A percentile compares a stretch with the other conserved stretches of the same genome.
These are phyloP conservation scores for Microctenopoma lineatum DNA, from an alignment of 2,797 vertebrate genomes.

Conservation along the genomic window DNA sequence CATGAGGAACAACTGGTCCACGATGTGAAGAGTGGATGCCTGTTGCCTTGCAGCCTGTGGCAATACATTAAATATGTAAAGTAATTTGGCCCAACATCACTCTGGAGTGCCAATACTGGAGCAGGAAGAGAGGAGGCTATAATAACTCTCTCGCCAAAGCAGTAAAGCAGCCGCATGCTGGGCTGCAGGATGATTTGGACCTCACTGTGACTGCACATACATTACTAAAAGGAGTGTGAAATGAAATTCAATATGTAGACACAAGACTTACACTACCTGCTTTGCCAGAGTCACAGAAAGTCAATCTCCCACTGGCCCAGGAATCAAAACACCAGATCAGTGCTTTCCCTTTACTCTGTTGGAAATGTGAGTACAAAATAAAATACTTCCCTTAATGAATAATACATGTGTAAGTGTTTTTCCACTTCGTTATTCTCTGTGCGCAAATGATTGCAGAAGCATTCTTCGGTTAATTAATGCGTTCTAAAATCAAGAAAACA, in stretches of 20 bases:
- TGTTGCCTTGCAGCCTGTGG: conserved; percentile 70
- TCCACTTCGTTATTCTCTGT: conserved; percentile 55
- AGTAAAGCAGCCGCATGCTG: conserved; percentile 53
- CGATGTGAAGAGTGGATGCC: conserved; percentile 60
- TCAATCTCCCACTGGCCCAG: conserved; percentile 16
- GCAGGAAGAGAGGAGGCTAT: conserved; percentile 53
- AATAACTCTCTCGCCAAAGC: conserved; percentile 61
- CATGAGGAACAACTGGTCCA: conserved; percentile 46
- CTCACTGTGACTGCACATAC: conserved; percentile 48
- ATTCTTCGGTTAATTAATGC: conserved; percentile 60
- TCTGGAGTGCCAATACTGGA: conserved; percentile 70
- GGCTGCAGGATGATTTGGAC: conserved; percentile 56
- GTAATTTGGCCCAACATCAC: conserved; percentile 73
- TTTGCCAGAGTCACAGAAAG: conserved; percentile 20
- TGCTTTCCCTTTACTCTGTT: conserved; percentile 19
- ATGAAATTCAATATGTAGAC: conserved; percentile 43
- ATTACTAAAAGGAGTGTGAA: conserved; percentile 47
- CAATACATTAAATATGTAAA: conserved; percentile 78
- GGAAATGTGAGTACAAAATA: conserved; percentile 44
- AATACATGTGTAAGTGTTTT: conserved; percentile 53
- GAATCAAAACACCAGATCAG: conserved; percentile 2
- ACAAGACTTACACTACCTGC: conserved; percentile 12
- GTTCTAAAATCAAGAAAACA: conserved; percentile 39
- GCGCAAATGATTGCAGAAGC: conserved; percentile 31
- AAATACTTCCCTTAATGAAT: conserved; percentile 56